Conservation (phyloP, 1,140 invertebrate species). For the Ericerus pela region DNA sequence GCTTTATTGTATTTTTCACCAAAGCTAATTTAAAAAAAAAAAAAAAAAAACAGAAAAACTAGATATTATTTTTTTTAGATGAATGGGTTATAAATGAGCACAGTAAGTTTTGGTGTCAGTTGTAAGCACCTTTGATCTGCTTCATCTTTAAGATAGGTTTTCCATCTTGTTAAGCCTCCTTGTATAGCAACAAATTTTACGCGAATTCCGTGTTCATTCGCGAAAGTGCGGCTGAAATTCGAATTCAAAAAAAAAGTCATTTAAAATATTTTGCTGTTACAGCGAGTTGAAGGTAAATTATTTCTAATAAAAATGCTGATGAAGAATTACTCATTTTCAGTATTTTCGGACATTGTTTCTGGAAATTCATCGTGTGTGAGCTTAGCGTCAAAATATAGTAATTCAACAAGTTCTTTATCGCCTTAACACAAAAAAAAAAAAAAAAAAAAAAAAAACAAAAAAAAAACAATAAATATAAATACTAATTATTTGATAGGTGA, state of each 20-base stretch:
- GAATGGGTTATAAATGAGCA: not conserved
- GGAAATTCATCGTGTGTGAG: slow-evolving; percentile 48
- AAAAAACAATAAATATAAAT: no score
- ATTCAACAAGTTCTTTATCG: slow-evolving; percentile 64
- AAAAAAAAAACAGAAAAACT: slow-evolving; percentile 15
- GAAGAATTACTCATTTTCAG: slow-evolving; percentile 30
- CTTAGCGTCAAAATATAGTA: slow-evolving; percentile 75
- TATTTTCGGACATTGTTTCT: slow-evolving; percentile 36
- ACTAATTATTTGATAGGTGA: no score
- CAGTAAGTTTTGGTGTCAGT: no score
- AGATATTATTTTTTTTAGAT: slow-evolving; percentile 1
- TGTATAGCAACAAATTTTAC: slow-evolving; percentile 71
- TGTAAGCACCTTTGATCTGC: slow-evolving; percentile 11
- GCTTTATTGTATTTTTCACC: slow-evolving; percentile 59
- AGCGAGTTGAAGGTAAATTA: no score
- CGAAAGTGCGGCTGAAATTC: not conserved
- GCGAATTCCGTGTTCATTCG: slow-evolving; percentile 42
- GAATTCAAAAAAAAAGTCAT: not conserved
- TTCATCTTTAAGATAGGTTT: slow-evolving; percentile 36
- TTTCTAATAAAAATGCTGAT: no score
- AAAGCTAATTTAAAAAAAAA: slow-evolving; percentile 59
- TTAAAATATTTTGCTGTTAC: not conserved
- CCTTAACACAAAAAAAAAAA: no score
- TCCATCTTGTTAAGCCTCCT: slow-evolving; percentile 74
- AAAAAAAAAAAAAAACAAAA: no score